Percentiles rank a stretch among this genome's conserved stretches.
phyloP scores from a whole-genome alignment of 2,888 invertebrate species.

The Andrena praecox region DNA sequence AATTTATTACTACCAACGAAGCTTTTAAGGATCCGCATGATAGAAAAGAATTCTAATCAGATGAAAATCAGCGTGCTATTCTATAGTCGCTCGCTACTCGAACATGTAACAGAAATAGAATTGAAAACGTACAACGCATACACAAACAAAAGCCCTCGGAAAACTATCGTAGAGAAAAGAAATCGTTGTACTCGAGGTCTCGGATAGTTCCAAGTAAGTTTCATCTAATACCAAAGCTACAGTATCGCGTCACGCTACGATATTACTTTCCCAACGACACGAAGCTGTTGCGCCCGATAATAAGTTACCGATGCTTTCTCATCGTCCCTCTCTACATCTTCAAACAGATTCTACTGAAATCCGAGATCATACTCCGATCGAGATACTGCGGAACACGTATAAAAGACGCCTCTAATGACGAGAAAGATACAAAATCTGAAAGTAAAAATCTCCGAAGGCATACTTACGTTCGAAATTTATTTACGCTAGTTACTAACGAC shows the following conservation, averaged over 20 bases:
- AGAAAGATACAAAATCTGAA: background rate
- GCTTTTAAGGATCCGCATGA: background rate
- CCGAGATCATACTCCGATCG: too few relatives aligned
- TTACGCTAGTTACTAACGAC: slow-evolving; percentile 15
- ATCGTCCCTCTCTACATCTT: background rate
- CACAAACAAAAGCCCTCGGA: background rate
- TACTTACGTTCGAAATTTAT: slow-evolving; percentile 19
- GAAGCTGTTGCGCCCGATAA: slow-evolving; percentile 12
- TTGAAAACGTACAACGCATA: slow-evolving; percentile 2
- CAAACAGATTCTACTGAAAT: too few relatives aligned
- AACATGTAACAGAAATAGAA: slow-evolving; percentile 7
- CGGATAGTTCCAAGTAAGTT: background rate
- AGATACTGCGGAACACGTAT: too few relatives aligned
- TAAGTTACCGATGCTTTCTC: background rate
- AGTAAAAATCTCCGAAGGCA: background rate
- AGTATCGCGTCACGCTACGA: background rate
- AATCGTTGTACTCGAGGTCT: background rate
- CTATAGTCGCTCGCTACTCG: background rate
- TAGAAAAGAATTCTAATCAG: background rate
- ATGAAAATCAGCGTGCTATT: slow-evolving; percentile 11
- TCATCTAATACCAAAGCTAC: slow-evolving; percentile 11
- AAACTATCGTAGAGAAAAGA: background rate
- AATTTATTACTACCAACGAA: slow-evolving; percentile 13
- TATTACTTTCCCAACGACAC: slow-evolving; percentile 6
- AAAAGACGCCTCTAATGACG: too few relatives aligned